Evolutionary conservation across 2,888 invertebrate genomes (phyloP).

Genomic region (Bimastos eiseni): DNA sequence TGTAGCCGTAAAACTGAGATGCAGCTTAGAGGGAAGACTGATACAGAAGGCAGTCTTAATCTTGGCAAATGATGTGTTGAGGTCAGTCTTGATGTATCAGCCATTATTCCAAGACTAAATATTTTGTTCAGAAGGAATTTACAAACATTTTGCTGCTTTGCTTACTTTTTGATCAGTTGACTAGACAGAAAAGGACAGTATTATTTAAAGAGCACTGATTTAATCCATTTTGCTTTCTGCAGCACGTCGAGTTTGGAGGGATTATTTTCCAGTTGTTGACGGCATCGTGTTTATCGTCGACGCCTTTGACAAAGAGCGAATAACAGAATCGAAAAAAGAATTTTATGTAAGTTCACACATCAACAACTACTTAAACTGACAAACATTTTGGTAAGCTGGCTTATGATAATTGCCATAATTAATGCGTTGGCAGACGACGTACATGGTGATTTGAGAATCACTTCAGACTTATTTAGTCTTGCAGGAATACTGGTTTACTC

Average conservation of each 20-base stretch:
- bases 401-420: neutral
- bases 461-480: neutral
- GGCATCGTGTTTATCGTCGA: slow-evolving; percentile 52
- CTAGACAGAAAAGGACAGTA: neutral
- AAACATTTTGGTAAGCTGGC: neutral
- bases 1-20: too few species aligned
- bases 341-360: slow-evolving; percentile 46
- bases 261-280: slow-evolving; percentile 51
- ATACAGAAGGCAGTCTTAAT: too few species aligned
- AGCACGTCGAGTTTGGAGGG: slow-evolving; percentile 52
- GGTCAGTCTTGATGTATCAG: neutral
- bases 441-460: neutral
- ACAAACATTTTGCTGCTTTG: neutral
- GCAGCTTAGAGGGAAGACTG: too few species aligned
- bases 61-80: too few species aligned
- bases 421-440: neutral
- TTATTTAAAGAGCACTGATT: too few species aligned
- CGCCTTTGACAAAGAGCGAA: slow-evolving; percentile 45
- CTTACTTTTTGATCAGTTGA: neutral
- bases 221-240: neutral
- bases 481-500: neutral
- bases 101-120: neutral
- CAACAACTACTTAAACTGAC: slow-evolving; percentile 66
- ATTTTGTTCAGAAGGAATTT: neutral
- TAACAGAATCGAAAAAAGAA: slow-evolving; percentile 48